Percentiles rank a stretch among this genome's conserved stretches.
phyloP scores from a whole-genome alignment of 1,140 invertebrate genomes.

The Pseudomyrmex cubaensis region DNA sequence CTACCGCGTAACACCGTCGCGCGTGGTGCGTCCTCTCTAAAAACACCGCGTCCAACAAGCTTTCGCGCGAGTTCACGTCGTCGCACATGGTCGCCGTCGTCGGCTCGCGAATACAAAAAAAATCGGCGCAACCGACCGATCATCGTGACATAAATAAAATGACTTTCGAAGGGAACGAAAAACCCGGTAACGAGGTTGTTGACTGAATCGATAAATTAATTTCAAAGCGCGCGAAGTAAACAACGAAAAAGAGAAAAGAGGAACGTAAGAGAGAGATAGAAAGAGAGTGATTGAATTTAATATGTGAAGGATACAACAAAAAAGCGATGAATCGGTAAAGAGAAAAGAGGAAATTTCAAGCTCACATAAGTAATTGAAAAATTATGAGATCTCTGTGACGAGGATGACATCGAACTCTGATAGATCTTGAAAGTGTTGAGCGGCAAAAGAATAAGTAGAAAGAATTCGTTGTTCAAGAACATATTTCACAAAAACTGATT shows the following conservation, averaged over 20 bases:
- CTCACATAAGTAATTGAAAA: background rate
- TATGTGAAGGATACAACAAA: background rate
- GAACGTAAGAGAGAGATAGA: background rate
- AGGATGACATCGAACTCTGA: background rate
- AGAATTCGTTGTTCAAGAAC: background rate
- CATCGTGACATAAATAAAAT: constrained; percentile 19
- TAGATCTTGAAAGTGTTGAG: background rate
- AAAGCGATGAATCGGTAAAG: too few species aligned
- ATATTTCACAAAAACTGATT: too few species aligned
- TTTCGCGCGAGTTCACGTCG: too few species aligned
- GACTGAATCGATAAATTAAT: constrained; percentile 46
- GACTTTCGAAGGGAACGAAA: background rate
- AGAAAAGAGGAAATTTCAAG: constrained; percentile 1
- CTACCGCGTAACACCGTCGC: constrained; percentile 55
- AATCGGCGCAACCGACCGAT: background rate
- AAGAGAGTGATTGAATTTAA: constrained; percentile 20
- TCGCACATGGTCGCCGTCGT: background rate
- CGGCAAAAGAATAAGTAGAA: background rate
- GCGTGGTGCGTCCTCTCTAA: background rate
- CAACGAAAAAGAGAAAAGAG: background rate
- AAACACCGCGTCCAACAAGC: too few species aligned
- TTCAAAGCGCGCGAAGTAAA: constrained; percentile 36
- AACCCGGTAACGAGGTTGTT: constrained; percentile 3
- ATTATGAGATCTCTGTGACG: background rate
- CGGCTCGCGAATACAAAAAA: constrained; percentile 1